Base-by-base conservation (phyloP, 2,888 invertebrate genomes). In the Unio delphinus region DNA sequence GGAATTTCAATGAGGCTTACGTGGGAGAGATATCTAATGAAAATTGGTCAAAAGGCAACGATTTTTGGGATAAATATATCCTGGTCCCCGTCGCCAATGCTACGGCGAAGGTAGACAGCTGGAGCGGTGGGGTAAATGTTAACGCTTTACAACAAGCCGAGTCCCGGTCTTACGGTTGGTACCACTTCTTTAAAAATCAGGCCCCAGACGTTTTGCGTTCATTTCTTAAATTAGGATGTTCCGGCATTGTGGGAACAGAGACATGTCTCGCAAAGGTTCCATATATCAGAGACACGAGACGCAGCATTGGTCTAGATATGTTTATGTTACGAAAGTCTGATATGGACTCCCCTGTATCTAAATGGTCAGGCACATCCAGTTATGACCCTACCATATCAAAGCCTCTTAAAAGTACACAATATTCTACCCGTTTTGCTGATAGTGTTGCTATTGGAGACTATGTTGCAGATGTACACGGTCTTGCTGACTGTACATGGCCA, bases 11-110 rank as follows among this genome's bases (percentile, higher is more conserved):
- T 45, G 68, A 67, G 28, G 57, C 68, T 17, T 59, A 68, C 15
- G 17, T 62, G 3, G 74, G 74, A 3, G 76, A 76, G 61, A 65
- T 74, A n/a, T 74, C 74, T 2, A 72, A 72, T 55, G 74, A 75
- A 61, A 76, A 75, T 63, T 74, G 72, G 70, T 70, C 66, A 30
- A 45, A 60, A n/a, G 76, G 74, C 23, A 76, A 76, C 63, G 76
- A 76, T 58, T 76, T 68, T 59, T 28, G 45, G 54, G 72, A 67
- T 23, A 57, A 61, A 17, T 68, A 65, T 55, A 28, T 75, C 4
- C 68, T 74, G 55, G 58, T 74, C 8, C 61, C 72, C 18, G 20
- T 55, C 15, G 28, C 23, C 15, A 69, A 63, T 28, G 68, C 72
- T 2, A 55, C 55, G 28, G 55, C 57, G 18, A 67, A 76, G 65